Evolutionary conservation across 1,140 invertebrate genomes (phyloP), one percentile per base, ranked within the genome.

Genomic region (Solenopsis fugax): DNA sequence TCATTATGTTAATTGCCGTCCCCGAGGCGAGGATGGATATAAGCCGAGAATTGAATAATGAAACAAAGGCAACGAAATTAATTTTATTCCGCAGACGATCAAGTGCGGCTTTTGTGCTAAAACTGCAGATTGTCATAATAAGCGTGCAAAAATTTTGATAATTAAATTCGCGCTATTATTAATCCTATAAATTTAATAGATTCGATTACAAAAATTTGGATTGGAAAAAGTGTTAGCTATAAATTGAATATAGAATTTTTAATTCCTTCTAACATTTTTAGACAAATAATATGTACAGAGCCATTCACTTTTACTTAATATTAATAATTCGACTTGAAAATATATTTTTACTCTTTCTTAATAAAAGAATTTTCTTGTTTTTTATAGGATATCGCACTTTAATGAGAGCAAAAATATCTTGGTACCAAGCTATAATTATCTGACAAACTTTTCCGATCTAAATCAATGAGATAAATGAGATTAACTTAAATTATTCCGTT

Each of bases 1-100:
- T 72, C 76, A 89, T 90, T 81, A 73, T 69, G 58, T 78, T 84
- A 87, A 89, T 82, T 71, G 69, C 50, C 4, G 34, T 65, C 5
- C 34, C 3, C 29, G n/a, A 56, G n/a, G 41, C 54, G 10, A 71
- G 21, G 13, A 34, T 9, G 37, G 16, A 50, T 34, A 60, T 60
- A 60, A 73, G 80, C 80, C 24, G 56, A 67, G 37, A 84, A 84
- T 3, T 75, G 41, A 84, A 75, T 73, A 75, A 75, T 60, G 45
- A 84, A 84, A 84, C 80, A 73, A 84, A 73, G 80, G 41, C 41
- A 34, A 54, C 52, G 65, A 6, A 72, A 84, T 84, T 73, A 75
- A 84, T 84, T 82, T 84, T 84, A 82, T 73, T 82, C 24, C n/a
- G 41, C 9, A 58, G 37, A 48, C 12, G 78, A 58, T 58, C 18